Conservation (phyloP, 1,140 invertebrate genomes). For the Triops cancriformis region DNA sequence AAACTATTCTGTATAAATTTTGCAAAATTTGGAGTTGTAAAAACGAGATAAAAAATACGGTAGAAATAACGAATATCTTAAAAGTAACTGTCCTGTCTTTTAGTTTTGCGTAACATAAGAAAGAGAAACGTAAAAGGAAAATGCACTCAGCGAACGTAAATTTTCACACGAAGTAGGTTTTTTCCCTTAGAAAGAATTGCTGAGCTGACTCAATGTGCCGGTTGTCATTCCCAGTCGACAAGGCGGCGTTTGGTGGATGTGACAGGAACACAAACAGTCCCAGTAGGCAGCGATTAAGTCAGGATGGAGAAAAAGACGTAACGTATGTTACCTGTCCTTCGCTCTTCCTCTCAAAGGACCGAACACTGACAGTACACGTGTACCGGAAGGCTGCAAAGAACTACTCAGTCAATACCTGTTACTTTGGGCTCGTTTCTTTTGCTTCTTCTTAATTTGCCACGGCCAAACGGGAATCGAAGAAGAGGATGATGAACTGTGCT, state of each 20-base stretch:
- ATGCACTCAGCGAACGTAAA: too few species aligned
- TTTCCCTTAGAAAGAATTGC: too few species aligned
- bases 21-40: too few species aligned
- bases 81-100: too few species aligned
- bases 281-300: background rate
- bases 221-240: background rate
- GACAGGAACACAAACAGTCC: constrained; percentile 8
- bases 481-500: background rate
- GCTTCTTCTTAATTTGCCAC: background rate
- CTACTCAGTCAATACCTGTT: background rate
- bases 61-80: too few species aligned
- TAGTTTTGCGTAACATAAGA: too few species aligned
- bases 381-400: background rate
- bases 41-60: too few species aligned
- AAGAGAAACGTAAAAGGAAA: too few species aligned
- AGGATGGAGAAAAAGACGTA: background rate
- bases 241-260: background rate
- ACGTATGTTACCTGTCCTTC: background rate
- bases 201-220: background rate
- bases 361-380: background rate
- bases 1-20: too few species aligned
- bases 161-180: too few species aligned
- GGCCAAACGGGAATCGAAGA: background rate
- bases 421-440: background rate
- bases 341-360: background rate